A percentile compares a stretch with the other conserved stretches of the same genome.
Conservation (phyloP, 2,888 invertebrate species). For the Pyrgus malvae region DNA sequence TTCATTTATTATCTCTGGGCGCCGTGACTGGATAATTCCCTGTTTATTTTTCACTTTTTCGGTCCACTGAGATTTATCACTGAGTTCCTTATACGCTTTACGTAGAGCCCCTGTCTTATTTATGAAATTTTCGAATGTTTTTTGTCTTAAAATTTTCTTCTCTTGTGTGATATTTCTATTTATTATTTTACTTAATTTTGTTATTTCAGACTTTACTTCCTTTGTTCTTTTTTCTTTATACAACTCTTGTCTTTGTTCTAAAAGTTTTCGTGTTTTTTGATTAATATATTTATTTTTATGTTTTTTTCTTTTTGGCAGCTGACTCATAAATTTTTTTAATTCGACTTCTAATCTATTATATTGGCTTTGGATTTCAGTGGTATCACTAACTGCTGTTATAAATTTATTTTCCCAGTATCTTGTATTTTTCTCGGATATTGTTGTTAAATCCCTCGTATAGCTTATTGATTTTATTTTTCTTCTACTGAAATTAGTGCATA, state of each 20-base stretch:
- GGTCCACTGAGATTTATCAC: not conserved
- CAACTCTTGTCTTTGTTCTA: not conserved
- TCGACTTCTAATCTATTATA: not conserved
- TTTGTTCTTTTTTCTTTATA: not conserved
- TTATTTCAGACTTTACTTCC: not conserved
- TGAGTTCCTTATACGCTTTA: not conserved
- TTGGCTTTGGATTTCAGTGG: not conserved
- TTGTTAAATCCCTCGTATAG: not conserved
- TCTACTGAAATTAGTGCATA: not conserved
- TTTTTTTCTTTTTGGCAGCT: not conserved
- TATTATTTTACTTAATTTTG: not conserved
- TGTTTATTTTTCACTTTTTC: not conserved
- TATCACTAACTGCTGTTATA: not conserved
- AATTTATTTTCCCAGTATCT: not conserved
- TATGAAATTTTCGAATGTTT: not conserved
- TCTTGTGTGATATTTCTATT: not conserved
- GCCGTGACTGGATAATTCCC: not conserved
- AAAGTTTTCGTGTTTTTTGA: not conserved
- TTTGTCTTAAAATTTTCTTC: not conserved
- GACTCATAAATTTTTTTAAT: not conserved
- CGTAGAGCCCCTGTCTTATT: not conserved
- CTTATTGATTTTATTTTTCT: not conserved
- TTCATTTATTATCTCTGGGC: not conserved
- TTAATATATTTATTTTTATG: not conserved
- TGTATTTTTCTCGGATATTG: not conserved